Base-by-base conservation (phyloP, 2,113 vertebrate genomes). In the Pomatorhinus ruficollis region DNA sequence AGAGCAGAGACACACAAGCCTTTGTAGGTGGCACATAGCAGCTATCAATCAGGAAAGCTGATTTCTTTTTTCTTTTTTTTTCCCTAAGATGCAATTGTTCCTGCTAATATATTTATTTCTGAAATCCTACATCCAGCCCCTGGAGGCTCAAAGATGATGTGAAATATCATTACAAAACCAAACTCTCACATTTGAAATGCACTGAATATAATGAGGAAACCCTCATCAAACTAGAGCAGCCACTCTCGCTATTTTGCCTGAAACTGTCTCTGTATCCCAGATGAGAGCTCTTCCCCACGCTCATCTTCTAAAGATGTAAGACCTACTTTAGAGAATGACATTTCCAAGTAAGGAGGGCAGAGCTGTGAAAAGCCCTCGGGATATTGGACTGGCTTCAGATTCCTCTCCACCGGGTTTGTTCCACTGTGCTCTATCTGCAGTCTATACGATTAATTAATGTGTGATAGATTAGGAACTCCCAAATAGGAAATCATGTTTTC, bases 401-500 rank as follows among this genome's bases (percentile, higher is more conserved):
- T 69, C 65, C 44, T 90, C 83, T 89, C 77, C 18, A 3, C n/a
- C 0, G 9, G 71, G 69, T 92, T 90, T 87, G 65, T 87, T 95
- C 83, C 84, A 4, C 88, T 3, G 0, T 59, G 54, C 59, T 85
- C 83, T 83, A 37, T 82, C 87, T 80, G 9, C 65, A 68, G 52
- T 52, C 95, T 93, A 63, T 91, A 76, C 10, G 8, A 84, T 92
- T 96, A 95, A 96, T 95, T 96, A 95, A 93, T 15, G n/a, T 65
- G 66, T 91, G 83, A 97, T 95, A 85, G 93, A 95, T 95, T 77
- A 93, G 74, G 57, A 83, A 85, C 65, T 96, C 93, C 87, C 93
- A 87, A 95, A 92, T 52, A 97, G 90, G 87, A 95, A 97, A 91
- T 69, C 56, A 24, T 77, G 80, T 35, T 95, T 96, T 96, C 0